Evolutionary conservation across 2,113 vertebrate species (phyloP).

Genomic region (rabbit (Oryctolagus cuniculus)): DNA sequence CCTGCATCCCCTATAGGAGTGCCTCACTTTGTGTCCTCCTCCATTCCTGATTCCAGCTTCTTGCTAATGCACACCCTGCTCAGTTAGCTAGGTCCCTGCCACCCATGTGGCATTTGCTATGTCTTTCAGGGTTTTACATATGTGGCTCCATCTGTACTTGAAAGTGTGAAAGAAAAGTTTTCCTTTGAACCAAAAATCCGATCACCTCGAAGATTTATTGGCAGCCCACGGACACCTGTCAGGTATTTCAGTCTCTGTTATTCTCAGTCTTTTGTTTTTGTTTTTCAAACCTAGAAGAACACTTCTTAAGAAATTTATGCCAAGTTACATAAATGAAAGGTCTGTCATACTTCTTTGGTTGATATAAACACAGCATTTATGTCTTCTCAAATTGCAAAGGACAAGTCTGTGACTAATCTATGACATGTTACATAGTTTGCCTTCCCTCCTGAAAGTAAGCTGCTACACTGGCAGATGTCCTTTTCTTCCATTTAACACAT

Average conservation of each 20-base stretch:
- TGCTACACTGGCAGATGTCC: neutral
- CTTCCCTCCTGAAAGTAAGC: constrained; percentile 40
- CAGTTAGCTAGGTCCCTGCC: too few relatives aligned
- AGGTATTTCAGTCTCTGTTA: constrained; percentile 89
- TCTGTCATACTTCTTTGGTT: constrained; percentile 45
- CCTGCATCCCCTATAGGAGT: too few relatives aligned
- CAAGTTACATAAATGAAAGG: constrained; percentile 56
- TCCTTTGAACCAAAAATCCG: constrained; percentile 99
- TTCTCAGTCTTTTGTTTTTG: neutral
- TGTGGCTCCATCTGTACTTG: constrained; percentile 99
- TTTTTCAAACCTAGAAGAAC: constrained; percentile 19
- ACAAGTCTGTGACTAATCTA: neutral
- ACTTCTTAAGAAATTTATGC: constrained; percentile 52
- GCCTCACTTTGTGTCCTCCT: too few relatives aligned
- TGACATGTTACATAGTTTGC: neutral
- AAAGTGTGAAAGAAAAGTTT: constrained; percentile 99
- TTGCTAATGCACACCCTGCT: too few relatives aligned
- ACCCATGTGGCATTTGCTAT: constrained; percentile 56
- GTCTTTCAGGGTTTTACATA: constrained; percentile 97
- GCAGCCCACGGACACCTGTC: constrained; percentile 97
- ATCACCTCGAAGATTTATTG: constrained; percentile 97
- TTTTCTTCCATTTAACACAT: constrained; percentile 27
- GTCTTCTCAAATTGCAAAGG: neutral
- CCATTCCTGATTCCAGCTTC: too few relatives aligned
- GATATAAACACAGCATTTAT: neutral